Evolutionary conservation across 2,113 vertebrate species (phyloP), one percentile per base, ranked within the genome.

Genomic region (Ceyx cyanopectus): DNA sequence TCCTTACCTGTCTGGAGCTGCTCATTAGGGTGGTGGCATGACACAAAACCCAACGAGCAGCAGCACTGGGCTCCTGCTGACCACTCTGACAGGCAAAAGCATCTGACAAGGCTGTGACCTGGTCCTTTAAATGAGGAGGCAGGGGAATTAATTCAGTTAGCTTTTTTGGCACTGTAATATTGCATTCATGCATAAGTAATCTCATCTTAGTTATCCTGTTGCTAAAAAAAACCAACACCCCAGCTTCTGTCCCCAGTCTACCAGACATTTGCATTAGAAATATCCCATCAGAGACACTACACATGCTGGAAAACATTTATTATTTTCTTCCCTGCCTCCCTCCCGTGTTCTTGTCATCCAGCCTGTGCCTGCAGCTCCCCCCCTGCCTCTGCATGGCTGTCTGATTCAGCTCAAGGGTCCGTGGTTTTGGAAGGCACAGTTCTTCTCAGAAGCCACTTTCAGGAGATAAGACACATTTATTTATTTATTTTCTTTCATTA

Each of bases 91-190:
- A 45, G 11, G 34, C 29, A 9, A 30, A 74, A 77, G 56, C 50
- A 57, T 51, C 69, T 94, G 93, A 79, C 90, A 93, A 57, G 89
- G 90, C 80, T 93, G 73, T 87, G 93, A 89, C 91, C 93, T 67
- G 46, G 14, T 92, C 73, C 65, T 93, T 60, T 58, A 65, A 51
- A 78, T 56, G 58, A 17, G 58, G 5, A 73, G 40, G 24, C 83
- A 83, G 65, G 69, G 69, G 67, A 88, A 48, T 83, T 87, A 89
- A 69, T 73, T 84, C 85, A 30, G 45, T 40, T 48, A 10, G 81
- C 30, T 67, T 86, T 74, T 92, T 68, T 78, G 81, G 61, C 8
- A 56, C 81, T 50, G n/a, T 34, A 27, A 46, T 68, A 26, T 15
- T 81, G 62, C 90, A 50, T 67, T 88, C 78, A 85, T 80, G 85